Evolutionary conservation across 2,888 invertebrate species (phyloP).

Genomic region (Hofmannophila pseudospretella): DNA sequence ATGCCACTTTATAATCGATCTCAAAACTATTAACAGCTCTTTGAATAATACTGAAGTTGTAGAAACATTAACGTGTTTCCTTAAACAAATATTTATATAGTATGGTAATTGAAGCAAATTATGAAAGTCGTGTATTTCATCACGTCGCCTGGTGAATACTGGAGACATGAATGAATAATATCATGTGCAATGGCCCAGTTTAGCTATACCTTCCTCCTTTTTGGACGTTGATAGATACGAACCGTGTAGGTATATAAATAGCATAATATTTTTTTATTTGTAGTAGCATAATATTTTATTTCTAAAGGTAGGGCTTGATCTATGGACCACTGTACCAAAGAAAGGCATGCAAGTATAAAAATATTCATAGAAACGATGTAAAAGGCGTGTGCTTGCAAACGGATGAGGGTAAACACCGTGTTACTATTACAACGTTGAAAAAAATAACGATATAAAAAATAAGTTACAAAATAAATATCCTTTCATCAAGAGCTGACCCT

Average conservation of each 20-base stretch:
- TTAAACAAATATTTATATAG: conserved; percentile 3
- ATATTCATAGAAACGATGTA: background rate
- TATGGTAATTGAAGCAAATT: background rate
- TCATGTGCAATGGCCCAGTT: too few species aligned
- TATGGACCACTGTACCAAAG: too few species aligned
- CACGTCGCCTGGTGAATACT: too few species aligned
- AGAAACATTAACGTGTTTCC: conserved; percentile 1
- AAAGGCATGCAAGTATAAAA: too few species aligned
- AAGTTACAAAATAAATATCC: conserved; percentile 24
- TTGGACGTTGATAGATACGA: too few species aligned
- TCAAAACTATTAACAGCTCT: conserved; percentile 5
- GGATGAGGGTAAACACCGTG: conserved; percentile 8
- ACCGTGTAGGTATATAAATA: too few species aligned
- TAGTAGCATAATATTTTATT: too few species aligned
- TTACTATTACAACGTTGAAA: conserved; percentile 9
- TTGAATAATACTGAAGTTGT: conserved; percentile 7
- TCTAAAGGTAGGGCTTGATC: too few species aligned
- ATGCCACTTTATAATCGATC: conserved; percentile 3
- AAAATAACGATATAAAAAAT: conserved; percentile 24
- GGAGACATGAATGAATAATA: too few species aligned
- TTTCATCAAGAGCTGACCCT: conserved; percentile 6
- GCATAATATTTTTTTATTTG: too few species aligned
- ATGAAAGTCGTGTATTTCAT: too few species aligned
- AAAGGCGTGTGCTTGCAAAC: background rate
- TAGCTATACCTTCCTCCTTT: too few species aligned